Conservation (phyloP, 2,888 invertebrate species). For the Odontothrips loti region DNA sequence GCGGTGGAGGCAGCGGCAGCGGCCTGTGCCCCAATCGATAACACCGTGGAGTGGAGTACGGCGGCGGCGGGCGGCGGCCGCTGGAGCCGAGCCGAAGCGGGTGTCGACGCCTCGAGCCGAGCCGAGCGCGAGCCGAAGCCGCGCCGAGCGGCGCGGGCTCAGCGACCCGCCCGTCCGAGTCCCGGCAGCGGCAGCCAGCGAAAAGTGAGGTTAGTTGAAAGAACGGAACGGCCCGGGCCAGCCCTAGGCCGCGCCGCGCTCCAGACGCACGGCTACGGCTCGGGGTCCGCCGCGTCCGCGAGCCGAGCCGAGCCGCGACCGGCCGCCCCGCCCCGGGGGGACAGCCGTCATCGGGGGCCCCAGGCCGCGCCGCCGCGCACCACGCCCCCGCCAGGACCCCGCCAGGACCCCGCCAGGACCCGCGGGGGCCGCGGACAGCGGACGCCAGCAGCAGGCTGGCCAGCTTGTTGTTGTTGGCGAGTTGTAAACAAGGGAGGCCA, state of each 20-base stretch:
- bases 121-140: neutral
- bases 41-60: neutral
- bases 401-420: neutral
- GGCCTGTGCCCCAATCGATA: neutral
- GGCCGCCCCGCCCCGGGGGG: neutral
- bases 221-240: neutral
- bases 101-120: constrained; percentile 2
- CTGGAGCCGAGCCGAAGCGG: neutral
- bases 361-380: neutral
- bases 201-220: constrained; percentile 14
- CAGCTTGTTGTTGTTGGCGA: neutral
- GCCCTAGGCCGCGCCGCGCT: neutral
- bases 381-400: neutral
- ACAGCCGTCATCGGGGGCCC: neutral
- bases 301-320: neutral
- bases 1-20: constrained; percentile 4
- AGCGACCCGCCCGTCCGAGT: too few relatives aligned
- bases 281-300: neutral
- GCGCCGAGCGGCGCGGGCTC: neutral
- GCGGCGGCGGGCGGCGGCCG: neutral
- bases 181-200: neutral
- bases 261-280: too few relatives aligned
- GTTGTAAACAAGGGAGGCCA: neutral
- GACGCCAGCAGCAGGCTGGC: neutral
- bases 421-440: neutral